Conservation (phyloP, 2,888 invertebrate genomes). For the Eumacrocentrus americanus region DNA sequence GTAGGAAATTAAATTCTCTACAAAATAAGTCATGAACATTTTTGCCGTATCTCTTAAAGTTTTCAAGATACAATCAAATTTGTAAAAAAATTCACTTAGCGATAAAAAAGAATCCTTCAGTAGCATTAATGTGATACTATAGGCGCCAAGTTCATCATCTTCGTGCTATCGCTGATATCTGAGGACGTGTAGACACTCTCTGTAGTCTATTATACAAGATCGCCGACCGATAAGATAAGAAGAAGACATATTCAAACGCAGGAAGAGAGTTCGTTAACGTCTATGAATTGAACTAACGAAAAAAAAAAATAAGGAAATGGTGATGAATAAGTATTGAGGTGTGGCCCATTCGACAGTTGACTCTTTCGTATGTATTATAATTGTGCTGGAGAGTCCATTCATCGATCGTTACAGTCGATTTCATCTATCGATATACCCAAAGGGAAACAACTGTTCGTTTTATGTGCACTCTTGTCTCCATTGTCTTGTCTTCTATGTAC, state of each 20-base stretch:
- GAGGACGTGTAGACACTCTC: background rate
- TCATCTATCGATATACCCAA: constrained; percentile 11
- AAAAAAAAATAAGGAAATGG: background rate
- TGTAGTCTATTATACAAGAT: background rate
- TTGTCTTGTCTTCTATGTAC: background rate
- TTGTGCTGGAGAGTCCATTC: constrained; percentile 9
- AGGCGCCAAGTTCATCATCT: background rate
- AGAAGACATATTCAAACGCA: background rate
- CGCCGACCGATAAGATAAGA: constrained; percentile 15
- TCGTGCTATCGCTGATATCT: background rate
- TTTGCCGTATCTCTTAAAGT: too few relatives aligned
- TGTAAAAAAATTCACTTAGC: too few relatives aligned
- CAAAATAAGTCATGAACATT: too few relatives aligned
- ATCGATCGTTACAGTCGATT: constrained; percentile 22
- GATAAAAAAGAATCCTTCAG: too few relatives aligned
- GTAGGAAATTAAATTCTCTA: too few relatives aligned
- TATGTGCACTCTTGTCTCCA: too few relatives aligned
- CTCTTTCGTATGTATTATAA: background rate
- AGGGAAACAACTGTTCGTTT: constrained; percentile 5
- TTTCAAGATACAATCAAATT: too few relatives aligned
- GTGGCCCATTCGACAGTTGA: background rate
- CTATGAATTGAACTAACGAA: background rate
- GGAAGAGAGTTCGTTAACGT: background rate
- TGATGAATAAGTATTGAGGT: constrained; percentile 13
- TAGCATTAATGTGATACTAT: too few relatives aligned